Evolutionary conservation across 1,140 invertebrate genomes (phyloP).

Genomic region (Choristoneura fumiferana): DNA sequence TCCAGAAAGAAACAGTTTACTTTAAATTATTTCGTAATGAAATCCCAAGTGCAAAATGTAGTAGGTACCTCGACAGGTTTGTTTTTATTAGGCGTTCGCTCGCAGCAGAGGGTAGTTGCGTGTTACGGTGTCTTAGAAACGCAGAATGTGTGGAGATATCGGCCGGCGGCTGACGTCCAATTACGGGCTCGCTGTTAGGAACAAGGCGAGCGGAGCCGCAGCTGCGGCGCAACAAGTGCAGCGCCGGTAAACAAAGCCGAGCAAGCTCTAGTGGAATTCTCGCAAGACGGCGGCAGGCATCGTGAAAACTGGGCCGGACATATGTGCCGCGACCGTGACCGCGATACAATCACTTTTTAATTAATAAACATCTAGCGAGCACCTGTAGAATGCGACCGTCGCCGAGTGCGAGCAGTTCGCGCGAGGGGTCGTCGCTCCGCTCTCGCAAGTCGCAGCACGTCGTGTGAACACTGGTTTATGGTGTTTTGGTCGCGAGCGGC

Average conservation of each 20-base stretch:
- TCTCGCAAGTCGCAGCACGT: slow-evolving; percentile 44
- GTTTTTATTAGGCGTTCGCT: neutral
- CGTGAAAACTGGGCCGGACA: slow-evolving; percentile 75
- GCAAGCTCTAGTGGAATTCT: slow-evolving; percentile 53
- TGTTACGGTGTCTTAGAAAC: too few relatives aligned
- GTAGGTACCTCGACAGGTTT: too few relatives aligned
- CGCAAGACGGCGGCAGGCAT: slow-evolving; percentile 58
- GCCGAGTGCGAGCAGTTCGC: neutral
- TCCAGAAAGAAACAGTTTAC: slow-evolving; percentile 21
- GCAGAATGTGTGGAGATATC: too few relatives aligned
- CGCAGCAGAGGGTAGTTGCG: slow-evolving; percentile 5
- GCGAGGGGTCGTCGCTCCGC: slow-evolving; percentile 12
- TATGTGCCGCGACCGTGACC: slow-evolving; percentile 73
- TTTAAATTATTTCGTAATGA: slow-evolving; percentile 20
- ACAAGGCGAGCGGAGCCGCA: too few relatives aligned
- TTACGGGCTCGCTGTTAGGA: slow-evolving; percentile 1
- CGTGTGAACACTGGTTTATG: slow-evolving; percentile 30
- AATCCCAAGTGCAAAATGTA: slow-evolving; percentile 1
- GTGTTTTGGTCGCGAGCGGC: too few relatives aligned
- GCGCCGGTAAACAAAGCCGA: slow-evolving; percentile 62
- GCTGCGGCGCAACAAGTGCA: slow-evolving; percentile 57
- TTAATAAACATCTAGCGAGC: slow-evolving; percentile 69
- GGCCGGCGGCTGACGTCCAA: neutral
- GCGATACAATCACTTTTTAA: slow-evolving; percentile 76
- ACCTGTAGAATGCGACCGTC: slow-evolving; percentile 62